These are phyloP conservation scores for Eupsittula cactorum DNA, from an alignment of 2,113 vertebrate species.

Conservation along the genomic window DNA sequence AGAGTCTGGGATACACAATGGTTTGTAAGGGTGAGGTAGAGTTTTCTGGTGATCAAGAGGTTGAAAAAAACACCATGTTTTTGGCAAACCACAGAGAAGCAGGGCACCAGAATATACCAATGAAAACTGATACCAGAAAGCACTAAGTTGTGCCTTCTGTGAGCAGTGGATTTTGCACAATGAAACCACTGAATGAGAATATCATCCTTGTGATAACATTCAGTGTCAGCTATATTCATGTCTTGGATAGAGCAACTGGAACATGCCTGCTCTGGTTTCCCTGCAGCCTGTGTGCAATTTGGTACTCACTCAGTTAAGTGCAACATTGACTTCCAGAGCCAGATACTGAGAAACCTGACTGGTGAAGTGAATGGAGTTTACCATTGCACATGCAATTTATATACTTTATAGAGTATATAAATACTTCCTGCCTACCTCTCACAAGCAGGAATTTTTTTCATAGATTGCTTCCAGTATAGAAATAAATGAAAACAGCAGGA, in stretches of 20 bases:
- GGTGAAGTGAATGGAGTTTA: not conserved
- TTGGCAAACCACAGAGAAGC: not conserved
- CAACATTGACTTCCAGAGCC: not conserved
- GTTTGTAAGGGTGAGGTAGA: not conserved
- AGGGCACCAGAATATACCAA: not conserved
- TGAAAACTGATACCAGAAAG: not conserved
- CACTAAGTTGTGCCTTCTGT: not conserved
- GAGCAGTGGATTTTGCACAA: not conserved
- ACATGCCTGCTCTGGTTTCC: rapidly evolving
- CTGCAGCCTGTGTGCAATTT: not conserved
- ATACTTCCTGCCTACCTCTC: not conserved
- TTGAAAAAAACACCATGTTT: rapidly evolving
- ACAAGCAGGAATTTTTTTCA: not conserved
- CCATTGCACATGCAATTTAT: not conserved
- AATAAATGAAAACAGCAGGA: not conserved
- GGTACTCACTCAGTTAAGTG: not conserved
- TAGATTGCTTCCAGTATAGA: not conserved
- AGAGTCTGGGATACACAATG: not conserved
- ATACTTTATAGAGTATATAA: not conserved
- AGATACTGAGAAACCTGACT: not conserved
- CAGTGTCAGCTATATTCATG: not conserved
- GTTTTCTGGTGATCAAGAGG: not conserved
- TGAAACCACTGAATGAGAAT: not conserved
- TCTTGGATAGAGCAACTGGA: not conserved
- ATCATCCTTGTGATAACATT: rapidly evolving